These are phyloP conservation scores for Colossoma macropomum DNA, from an alignment of 2,113 vertebrate species.

Conservation along the genomic window DNA sequence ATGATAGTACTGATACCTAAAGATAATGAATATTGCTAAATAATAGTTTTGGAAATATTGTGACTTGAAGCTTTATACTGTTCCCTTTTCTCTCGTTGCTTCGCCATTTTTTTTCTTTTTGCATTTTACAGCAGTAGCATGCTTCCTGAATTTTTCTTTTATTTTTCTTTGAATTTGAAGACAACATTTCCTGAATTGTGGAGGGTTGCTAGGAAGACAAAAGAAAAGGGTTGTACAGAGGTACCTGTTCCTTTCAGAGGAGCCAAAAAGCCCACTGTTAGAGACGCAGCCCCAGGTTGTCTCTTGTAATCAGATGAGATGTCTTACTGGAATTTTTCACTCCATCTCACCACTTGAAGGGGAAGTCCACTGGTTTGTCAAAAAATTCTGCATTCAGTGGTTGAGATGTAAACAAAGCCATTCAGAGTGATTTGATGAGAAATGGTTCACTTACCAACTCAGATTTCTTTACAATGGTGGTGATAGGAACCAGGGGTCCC, in stretches of 20 bases:
- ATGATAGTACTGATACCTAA: slow-evolving; percentile 75
- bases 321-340: neutral
- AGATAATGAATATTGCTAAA: slow-evolving; percentile 68
- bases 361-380: too few species aligned
- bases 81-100: slow-evolving; percentile 82
- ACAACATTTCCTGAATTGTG: slow-evolving; percentile 40
- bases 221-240: slow-evolving; percentile 4
- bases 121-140: slow-evolving; percentile 50
- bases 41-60: slow-evolving; percentile 91
- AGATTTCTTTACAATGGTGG: too few species aligned
- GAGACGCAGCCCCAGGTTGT: neutral
- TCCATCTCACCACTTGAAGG: neutral
- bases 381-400: too few species aligned
- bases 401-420: too few species aligned
- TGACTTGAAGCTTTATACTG: slow-evolving; percentile 94
- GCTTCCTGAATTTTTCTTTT: slow-evolving; percentile 34
- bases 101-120: slow-evolving; percentile 37
- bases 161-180: slow-evolving; percentile 13
- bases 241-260: slow-evolving; percentile 13
- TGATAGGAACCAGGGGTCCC: too few species aligned
- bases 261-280: neutral
- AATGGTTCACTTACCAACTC: too few species aligned
- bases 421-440: too few species aligned
- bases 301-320: neutral
- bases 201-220: neutral